Conservation (phyloP, 2,888 invertebrate species). For the Erebia aethiops region DNA sequence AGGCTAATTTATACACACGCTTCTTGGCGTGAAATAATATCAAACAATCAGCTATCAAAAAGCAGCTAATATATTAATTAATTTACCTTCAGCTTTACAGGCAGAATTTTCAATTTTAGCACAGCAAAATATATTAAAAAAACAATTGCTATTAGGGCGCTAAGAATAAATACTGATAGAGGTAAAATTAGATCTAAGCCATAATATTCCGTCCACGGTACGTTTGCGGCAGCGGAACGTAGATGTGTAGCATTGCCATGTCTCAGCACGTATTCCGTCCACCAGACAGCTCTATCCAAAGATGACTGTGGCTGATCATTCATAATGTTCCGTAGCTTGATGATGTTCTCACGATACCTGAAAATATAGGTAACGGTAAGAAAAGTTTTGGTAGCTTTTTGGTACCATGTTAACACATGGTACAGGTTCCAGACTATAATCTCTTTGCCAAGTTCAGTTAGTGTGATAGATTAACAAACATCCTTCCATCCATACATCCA, state of each 20-base stretch:
- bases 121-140: neutral
- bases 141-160: neutral
- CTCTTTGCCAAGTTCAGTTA: too few relatives aligned
- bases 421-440: too few relatives aligned
- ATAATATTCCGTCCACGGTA: slow-evolving; percentile 40
- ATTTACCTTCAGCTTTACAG: slow-evolving; percentile 24
- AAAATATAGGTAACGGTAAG: slow-evolving; percentile 12
- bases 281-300: slow-evolving; percentile 44
- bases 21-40: too few relatives aligned
- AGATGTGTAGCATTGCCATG: slow-evolving; percentile 42
- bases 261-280: slow-evolving; percentile 45
- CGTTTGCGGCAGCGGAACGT: slow-evolving; percentile 37
- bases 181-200: slow-evolving; percentile 36
- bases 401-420: too few relatives aligned
- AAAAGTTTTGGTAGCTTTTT: too few relatives aligned
- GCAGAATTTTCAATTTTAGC: slow-evolving; percentile 11
- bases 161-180: neutral
- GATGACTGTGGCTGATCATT: slow-evolving; percentile 41
- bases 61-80: neutral
- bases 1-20: too few relatives aligned
- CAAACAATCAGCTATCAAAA: too few relatives aligned
- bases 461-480: too few relatives aligned
- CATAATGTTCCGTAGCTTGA: slow-evolving; percentile 36
- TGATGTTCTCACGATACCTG: slow-evolving; percentile 42
- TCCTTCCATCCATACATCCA: too few relatives aligned